phyloP scores from a whole-genome alignment of 2,888 invertebrate genomes.

The Plebejus melissa region DNA sequence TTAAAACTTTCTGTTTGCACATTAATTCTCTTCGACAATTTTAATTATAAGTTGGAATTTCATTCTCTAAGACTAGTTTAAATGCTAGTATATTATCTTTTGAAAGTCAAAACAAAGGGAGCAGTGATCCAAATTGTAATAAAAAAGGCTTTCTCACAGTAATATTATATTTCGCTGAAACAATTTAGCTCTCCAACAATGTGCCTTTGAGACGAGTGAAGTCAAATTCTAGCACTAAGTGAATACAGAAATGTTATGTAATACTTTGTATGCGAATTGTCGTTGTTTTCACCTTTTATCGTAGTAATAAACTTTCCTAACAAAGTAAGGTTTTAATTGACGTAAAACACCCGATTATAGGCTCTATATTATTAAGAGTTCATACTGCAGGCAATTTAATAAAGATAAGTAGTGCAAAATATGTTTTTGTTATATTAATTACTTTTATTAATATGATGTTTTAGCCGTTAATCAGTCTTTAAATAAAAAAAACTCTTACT shows the following conservation, averaged over 20 bases:
- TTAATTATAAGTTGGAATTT: background rate
- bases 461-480: no score
- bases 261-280: background rate
- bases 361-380: no score
- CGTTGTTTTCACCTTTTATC: background rate
- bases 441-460: no score
- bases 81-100: background rate
- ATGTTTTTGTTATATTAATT: no score
- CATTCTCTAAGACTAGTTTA: background rate
- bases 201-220: background rate
- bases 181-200: conserved; percentile 23
- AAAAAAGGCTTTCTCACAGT: background rate
- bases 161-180: conserved; percentile 11
- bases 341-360: no score
- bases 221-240: background rate
- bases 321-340: no score
- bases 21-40: background rate
- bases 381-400: no score
- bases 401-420: no score
- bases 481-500: no score
- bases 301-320: background rate
- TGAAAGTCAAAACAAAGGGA: conserved; percentile 1
- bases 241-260: background rate
- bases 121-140: conserved; percentile 10
- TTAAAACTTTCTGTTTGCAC: background rate